A percentile compares a stretch with the other conserved stretches of the same genome.
These are phyloP conservation scores for roundworm (Caenorhabditis elegans) DNA, from an alignment of 1,140 invertebrate species.

Conservation along the genomic window WBcel235 BX284604.4:192501-193000, in stretches of 20 bases:
- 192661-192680: not conserved
- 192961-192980: conserved; percentile 32
- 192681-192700: not conserved
- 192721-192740: not conserved
- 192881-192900: conserved; percentile 35
- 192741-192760: not conserved
- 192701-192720: not conserved
- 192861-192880: conserved; percentile 33
- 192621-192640: not conserved
- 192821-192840: conserved; percentile 27
- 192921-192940: not conserved
- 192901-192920: conserved; percentile 28
- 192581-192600: no score
- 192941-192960: conserved; percentile 16
- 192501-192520: not conserved
- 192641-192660: not conserved
- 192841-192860: conserved; percentile 32
- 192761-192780: not conserved
- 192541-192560: not conserved
- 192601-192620: not conserved
- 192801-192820: conserved; percentile 34
- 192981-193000: not conserved
- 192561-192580: conserved; percentile 6
- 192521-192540: not conserved
- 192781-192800: conserved; percentile 4